Evolutionary conservation across 2,888 invertebrate genomes (phyloP).

Genomic region (Acrobasis consociella): DNA sequence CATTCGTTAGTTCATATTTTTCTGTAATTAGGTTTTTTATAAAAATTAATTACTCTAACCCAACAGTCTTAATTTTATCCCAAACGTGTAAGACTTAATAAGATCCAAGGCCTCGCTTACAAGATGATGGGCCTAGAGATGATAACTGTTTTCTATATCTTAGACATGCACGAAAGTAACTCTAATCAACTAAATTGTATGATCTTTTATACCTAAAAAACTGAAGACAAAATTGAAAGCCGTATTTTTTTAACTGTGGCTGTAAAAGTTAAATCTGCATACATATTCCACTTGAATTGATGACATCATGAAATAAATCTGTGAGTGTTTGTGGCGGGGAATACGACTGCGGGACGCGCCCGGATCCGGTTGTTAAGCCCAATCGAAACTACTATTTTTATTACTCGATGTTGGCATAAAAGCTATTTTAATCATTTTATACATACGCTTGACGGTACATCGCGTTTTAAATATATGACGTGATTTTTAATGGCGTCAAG

Average conservation of each 20-base stretch:
- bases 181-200: no score
- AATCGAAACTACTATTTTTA: conserved; percentile 76
- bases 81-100: no score
- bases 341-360: conserved; percentile 61
- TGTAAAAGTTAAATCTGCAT: not conserved
- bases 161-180: no score
- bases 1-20: conserved; percentile 1
- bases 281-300: conserved; percentile 50
- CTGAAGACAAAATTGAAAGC: not conserved
- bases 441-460: conserved; percentile 27
- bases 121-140: no score
- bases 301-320: conserved; percentile 75
- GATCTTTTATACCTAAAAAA: not conserved
- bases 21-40: not conserved
- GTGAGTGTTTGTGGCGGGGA: conserved; percentile 50
- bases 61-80: not conserved
- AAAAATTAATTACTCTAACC: not conserved
- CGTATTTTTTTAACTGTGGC: not conserved
- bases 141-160: no score
- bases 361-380: conserved; percentile 75
- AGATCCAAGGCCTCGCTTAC: no score
- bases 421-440: conserved; percentile 47
- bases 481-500: conserved; percentile 26
- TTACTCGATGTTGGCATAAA: conserved; percentile 62
- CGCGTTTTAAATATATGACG: conserved; percentile 25